Evolutionary conservation across 2,797 vertebrate genomes (phyloP).

Genomic region (Gephyroberyx darwinii): DNA sequence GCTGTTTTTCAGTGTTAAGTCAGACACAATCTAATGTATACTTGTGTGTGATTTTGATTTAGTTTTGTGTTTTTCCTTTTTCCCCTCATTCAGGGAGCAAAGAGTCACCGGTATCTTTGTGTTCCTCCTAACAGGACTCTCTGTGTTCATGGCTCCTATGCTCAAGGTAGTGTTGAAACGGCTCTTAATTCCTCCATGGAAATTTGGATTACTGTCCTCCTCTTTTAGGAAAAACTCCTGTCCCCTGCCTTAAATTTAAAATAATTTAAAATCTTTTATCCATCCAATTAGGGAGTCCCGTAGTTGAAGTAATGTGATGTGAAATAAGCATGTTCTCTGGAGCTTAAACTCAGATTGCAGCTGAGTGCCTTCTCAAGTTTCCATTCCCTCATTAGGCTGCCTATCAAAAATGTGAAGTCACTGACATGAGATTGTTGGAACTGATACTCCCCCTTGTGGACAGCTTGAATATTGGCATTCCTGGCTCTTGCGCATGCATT

Average conservation of each 20-base stretch:
- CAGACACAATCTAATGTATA: not conserved
- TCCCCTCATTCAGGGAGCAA: constrained; percentile 88
- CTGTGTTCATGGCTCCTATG: constrained; percentile 98
- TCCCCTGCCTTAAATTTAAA: constrained; percentile 45
- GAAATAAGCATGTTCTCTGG: constrained; percentile 63
- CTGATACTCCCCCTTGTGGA: constrained; percentile 66
- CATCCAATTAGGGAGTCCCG: constrained; percentile 64
- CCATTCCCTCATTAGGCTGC: constrained; percentile 60
- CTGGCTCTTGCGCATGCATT: not conserved
- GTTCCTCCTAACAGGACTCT: constrained; percentile 94
- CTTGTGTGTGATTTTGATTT: constrained; percentile 11
- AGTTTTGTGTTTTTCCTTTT: not conserved
- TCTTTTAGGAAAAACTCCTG: constrained; percentile 62
- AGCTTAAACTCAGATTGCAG: constrained; percentile 63
- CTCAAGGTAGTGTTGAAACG: constrained; percentile 86
- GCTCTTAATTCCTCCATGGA: constrained; percentile 38
- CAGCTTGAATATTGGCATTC: not conserved
- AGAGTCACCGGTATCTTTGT: constrained; percentile 93
- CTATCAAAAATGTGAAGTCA: constrained; percentile 9
- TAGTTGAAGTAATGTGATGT: constrained; percentile 65
- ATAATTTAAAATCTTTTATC: constrained; percentile 54
- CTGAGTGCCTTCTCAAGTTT: constrained; percentile 57
- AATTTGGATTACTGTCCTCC: constrained; percentile 69
- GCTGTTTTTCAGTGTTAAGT: not conserved
- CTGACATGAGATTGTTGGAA: constrained; percentile 13